Evolutionary conservation across 2,797 vertebrate genomes (phyloP).

Genomic region (Hydrophis major): DNA sequence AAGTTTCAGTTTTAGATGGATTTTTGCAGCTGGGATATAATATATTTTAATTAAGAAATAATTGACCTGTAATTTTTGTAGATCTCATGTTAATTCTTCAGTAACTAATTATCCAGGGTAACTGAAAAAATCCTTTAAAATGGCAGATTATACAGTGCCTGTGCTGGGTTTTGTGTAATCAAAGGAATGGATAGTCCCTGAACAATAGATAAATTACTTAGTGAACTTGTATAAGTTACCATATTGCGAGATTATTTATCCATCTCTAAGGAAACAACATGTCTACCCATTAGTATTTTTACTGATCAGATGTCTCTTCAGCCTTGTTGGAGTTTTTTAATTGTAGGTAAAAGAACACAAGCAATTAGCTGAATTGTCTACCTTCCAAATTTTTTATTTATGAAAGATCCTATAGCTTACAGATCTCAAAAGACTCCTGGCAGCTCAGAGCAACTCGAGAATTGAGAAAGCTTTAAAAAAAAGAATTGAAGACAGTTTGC

Average conservation of each 20-base stretch:
- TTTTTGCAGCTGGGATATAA: not conserved
- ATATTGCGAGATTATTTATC: not conserved
- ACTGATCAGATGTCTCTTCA: not conserved
- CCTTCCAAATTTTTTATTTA: not conserved
- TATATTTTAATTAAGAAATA: not conserved
- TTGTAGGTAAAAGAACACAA: not conserved
- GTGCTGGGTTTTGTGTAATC: not conserved
- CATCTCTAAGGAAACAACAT: not conserved
- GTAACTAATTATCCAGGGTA: not conserved
- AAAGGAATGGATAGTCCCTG: not conserved
- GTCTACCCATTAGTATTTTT: not conserved
- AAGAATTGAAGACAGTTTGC: too few species aligned
- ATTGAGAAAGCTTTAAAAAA: not conserved
- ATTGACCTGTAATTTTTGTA: not conserved
- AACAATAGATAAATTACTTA: not conserved
- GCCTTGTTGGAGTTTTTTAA: not conserved
- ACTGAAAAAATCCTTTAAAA: not conserved
- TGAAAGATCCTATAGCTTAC: not conserved
- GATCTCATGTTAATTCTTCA: not conserved
- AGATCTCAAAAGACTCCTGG: not conserved
- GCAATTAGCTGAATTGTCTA: not conserved
- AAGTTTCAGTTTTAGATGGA: not conserved
- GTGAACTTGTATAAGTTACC: not conserved
- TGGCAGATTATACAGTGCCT: not conserved
- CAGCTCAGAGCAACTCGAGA: not conserved